These are phyloP conservation scores for Oryzias dopingdopingensis DNA, from an alignment of 2,797 vertebrate species.

Conservation along the genomic window DNA sequence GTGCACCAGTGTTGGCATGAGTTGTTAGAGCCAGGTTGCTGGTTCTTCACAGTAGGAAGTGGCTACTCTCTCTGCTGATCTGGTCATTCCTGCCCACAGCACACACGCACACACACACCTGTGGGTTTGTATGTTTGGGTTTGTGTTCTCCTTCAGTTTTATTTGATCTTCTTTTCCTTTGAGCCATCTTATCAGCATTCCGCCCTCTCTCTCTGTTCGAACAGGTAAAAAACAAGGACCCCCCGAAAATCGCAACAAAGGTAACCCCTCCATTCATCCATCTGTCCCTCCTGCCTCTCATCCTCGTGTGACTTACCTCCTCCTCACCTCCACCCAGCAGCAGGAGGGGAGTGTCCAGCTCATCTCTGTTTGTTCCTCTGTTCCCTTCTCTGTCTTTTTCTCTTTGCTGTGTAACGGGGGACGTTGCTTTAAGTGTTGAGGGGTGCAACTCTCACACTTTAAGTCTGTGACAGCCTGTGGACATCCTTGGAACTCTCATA, in stretches of 20 bases:
- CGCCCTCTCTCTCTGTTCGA: constrained; percentile 95
- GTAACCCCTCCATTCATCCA: constrained; percentile 90
- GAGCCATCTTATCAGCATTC: constrained; percentile 87
- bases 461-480: constrained; percentile 41
- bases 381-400: constrained; percentile 52
- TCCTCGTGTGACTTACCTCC: constrained; percentile 63
- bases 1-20: too few species aligned
- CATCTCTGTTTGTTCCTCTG: constrained; percentile 27
- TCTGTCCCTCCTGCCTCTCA: constrained; percentile 76
- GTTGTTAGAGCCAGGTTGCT: constrained; percentile 6
- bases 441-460: constrained; percentile 82
- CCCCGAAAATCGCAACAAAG: constrained; percentile 99
- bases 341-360: constrained; percentile 76
- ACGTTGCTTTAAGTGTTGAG: constrained; percentile 80
- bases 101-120: constrained; percentile 64
- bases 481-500: constrained; percentile 12
- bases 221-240: constrained; percentile 99
- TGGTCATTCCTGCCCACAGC: constrained; percentile 63
- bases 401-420: constrained; percentile 78
- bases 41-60: constrained; percentile 39
- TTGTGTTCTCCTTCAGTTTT: constrained; percentile 72
- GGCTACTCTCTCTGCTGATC: constrained; percentile 62
- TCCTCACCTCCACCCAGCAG: constrained; percentile 76
- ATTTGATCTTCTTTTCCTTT: constrained; percentile 76
- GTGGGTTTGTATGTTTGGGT: constrained; percentile 72